phyloP scores from a whole-genome alignment of 2,888 invertebrate genomes.

The Mamestra brassicae region DNA sequence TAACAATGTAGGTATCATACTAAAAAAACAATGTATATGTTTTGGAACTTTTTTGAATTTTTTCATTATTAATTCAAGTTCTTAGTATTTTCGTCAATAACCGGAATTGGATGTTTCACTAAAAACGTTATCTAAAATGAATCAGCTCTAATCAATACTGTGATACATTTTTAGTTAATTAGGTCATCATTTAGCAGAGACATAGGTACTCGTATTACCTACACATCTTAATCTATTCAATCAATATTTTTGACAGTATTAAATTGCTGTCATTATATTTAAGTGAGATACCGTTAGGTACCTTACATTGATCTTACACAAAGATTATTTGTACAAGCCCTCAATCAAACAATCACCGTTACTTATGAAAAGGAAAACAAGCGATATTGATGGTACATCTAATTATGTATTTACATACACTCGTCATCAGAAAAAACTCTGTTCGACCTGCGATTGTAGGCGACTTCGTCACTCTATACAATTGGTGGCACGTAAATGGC shows the following conservation, averaged over 20 bases:
- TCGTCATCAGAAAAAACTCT: slow-evolving; percentile 65
- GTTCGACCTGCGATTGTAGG: slow-evolving; percentile 75
- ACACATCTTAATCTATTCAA: not conserved
- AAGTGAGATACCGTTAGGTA: slow-evolving; percentile 72
- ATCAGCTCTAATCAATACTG: slow-evolving; percentile 11
- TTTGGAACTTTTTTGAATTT: not conserved
- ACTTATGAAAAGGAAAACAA: slow-evolving; percentile 69
- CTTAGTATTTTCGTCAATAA: slow-evolving; percentile 5
- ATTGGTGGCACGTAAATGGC: slow-evolving; percentile 81
- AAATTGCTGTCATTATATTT: slow-evolving; percentile 47
- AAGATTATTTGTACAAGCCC: slow-evolving; percentile 69
- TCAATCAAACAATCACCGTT: slow-evolving; percentile 71
- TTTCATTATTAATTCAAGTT: not conserved
- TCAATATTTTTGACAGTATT: not conserved
- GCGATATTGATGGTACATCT: slow-evolving; percentile 63
- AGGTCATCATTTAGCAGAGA: not conserved
- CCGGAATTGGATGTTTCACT: not conserved
- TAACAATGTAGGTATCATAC: not conserved
- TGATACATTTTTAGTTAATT: slow-evolving; percentile 4
- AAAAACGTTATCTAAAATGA: slow-evolving; percentile 18
- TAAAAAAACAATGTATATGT: not conserved
- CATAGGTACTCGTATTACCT: not conserved
- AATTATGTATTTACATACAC: slow-evolving; percentile 58
- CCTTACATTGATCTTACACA: slow-evolving; percentile 70
- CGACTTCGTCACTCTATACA: slow-evolving; percentile 80